Evolutionary conservation across 2,888 invertebrate species (phyloP).

Genomic region (Dyspetes luteomarginatus): DNA sequence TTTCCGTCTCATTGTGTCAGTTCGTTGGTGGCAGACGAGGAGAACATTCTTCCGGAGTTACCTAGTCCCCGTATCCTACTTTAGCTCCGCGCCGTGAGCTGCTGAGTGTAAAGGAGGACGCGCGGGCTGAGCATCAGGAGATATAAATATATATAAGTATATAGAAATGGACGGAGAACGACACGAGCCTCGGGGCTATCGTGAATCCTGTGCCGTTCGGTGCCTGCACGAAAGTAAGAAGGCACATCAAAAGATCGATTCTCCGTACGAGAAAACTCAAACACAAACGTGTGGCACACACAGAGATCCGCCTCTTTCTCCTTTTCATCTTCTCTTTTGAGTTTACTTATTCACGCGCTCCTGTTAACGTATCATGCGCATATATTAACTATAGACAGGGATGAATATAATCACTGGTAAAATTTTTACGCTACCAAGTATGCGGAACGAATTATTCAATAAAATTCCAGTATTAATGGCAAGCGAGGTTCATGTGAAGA

Average conservation of each 20-base stretch:
- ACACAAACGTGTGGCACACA: neutral
- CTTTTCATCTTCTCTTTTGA: slow-evolving; percentile 32
- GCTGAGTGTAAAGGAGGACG: slow-evolving; percentile 71
- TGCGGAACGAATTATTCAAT: no score
- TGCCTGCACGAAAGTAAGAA: slow-evolving; percentile 66
- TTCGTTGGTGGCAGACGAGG: slow-evolving; percentile 33
- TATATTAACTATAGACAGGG: slow-evolving; percentile 1
- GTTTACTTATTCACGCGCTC: slow-evolving; percentile 3
- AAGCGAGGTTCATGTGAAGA: no score
- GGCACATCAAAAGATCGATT: slow-evolving; percentile 48
- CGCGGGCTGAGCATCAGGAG: slow-evolving; percentile 40
- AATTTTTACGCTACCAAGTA: neutral
- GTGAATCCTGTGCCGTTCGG: slow-evolving; percentile 75
- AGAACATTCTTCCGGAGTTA: slow-evolving; percentile 47
- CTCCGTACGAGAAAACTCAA: slow-evolving; percentile 5
- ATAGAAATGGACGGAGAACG: slow-evolving; percentile 40
- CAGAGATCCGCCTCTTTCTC: slow-evolving; percentile 22
- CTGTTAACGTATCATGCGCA: neutral
- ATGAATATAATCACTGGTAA: neutral
- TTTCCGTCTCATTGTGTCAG: no score
- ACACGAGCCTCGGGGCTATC: slow-evolving; percentile 61
- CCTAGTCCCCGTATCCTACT: slow-evolving; percentile 64
- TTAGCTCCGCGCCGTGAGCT: slow-evolving; percentile 37
- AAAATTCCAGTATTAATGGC: no score
- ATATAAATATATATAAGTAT: neutral